Evolutionary conservation across 2,888 invertebrate genomes (phyloP), one percentile per base, ranked within the genome.

Genomic region (Cremastinae sp.): DNA sequence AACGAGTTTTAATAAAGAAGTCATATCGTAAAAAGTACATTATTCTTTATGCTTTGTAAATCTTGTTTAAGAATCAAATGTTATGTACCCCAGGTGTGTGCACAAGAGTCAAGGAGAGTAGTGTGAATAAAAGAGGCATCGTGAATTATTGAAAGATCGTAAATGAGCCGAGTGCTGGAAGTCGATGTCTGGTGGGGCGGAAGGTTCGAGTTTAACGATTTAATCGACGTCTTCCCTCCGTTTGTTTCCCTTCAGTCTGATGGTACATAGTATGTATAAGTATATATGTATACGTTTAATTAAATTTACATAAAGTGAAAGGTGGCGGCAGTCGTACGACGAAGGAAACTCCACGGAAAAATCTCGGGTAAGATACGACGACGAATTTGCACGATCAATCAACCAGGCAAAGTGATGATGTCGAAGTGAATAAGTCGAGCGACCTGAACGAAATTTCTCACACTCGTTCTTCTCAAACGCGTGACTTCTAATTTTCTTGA

Each of bases 61-160:
- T 28, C 5, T 28, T 5, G 28, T 28, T 5, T 5, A 28, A 28
- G 5, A 28, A 28, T 18, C 14, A 22, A 64, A 64, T 51, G 39
- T 41, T 49, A 20, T 49, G 1, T 3, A 10, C 14, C 53, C 41
- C 9, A 35, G 14, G 22, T 43, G n/a, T 59, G 22, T 39, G 10
- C 39, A 68, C 12, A 37, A 45, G n/a, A 55, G 45, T 39, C 41
- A 14, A n/a, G 1, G 10, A 35, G 64, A 51, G 49, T 43, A 37
- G 43, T n/a, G 39, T 58, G 47, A 41, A 55, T 49, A 43, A 22
- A 37, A 53, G 66, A 55, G 61, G 47, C 28, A 10, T 65, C 12
- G 75, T 78, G 77, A 79, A 79, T 80, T 79, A 80, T 80, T 78
- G 77, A 80, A 78, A 78, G 77, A 75, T 78, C 74, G 78, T 75